These are phyloP conservation scores for Macrobrachium nipponense DNA, from an alignment of 1,140 invertebrate species.

Conservation along the genomic window DNA sequence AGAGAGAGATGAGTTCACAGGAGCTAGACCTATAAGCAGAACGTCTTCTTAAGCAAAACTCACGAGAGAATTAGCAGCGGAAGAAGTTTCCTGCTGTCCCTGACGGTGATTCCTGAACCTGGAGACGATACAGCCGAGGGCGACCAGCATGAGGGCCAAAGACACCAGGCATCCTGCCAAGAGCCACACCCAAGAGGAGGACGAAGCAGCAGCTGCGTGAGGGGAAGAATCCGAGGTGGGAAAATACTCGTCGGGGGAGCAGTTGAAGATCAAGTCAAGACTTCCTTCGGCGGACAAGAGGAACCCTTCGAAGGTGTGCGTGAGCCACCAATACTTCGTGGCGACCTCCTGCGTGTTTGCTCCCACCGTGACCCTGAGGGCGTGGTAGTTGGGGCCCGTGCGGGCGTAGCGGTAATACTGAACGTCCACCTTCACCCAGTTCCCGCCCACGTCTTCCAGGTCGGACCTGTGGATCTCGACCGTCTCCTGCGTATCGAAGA, in stretches of 20 bases:
- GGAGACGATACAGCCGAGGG: not conserved
- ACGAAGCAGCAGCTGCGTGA: not conserved
- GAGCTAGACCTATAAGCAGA: too few species aligned
- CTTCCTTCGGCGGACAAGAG: constrained; percentile 18
- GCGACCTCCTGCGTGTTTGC: not conserved
- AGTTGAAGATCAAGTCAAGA: constrained; percentile 25
- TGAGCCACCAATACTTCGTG: constrained; percentile 3
- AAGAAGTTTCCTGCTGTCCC: not conserved
- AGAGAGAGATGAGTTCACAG: too few species aligned
- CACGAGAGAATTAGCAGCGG: too few species aligned
- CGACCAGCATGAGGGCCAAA: not conserved
- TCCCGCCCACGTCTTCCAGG: not conserved
- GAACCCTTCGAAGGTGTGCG: not conserved
- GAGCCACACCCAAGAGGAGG: constrained; percentile 12
- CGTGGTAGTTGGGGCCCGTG: constrained; percentile 8
- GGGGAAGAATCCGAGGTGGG: too few species aligned
- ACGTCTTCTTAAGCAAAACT: too few species aligned
- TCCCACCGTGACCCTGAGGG: not conserved
- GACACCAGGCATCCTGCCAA: constrained; percentile 6
- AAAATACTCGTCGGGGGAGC: not conserved
- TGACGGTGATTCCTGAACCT: not conserved
- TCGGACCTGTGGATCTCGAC: not conserved
- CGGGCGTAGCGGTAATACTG: not conserved
- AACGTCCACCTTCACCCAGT: not conserved
- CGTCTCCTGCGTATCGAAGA: not conserved